Evolutionary conservation across 2,888 invertebrate genomes (phyloP), one percentile per base, ranked within the genome.

Genomic region (Sussaba pulchella): DNA sequence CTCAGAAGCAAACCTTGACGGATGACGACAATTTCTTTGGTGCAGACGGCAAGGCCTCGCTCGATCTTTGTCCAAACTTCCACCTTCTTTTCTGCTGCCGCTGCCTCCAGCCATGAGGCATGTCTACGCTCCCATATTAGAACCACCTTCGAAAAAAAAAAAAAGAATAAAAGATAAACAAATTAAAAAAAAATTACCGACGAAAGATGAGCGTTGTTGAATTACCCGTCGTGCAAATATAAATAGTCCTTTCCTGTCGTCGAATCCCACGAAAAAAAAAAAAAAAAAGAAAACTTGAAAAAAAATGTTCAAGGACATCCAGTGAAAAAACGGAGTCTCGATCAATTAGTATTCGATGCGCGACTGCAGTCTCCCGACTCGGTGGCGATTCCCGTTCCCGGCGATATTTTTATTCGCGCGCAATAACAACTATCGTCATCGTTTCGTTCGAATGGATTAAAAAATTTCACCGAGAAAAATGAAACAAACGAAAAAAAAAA

Each of bases 61-160:
- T 80, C 82, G 85, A 77, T 83, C 87, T 88, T 86, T 89, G 86
- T 88, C 87, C 85, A 89, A 88, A 88, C 87, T 89, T 89, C 87
- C 90, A 89, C 88, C 88, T 88, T 87, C 88, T 85, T 86, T 88
- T 85, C 82, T 88, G 86, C 84, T 87, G 87, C 86, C 81, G 78
- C 83, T 87, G 87, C 90, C 89, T 90, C 89, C 89, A 91, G 91
- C 91, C 91, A 91, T 92, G 89, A 89, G 90, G 88, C 91, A 91
- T 89, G 82, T 89, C 88, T 91, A 91, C 87, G 88, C 67, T 88
- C 88, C 88, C 89, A 89, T 89, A 83, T 86, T 87, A 81, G 86
- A 31, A 85, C 84, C 86, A 89, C 87, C 89, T 91, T 19, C 0
- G 10, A 31, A 36, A 43, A 50, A 17, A 26, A 10, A 17, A 12